A percentile compares a stretch with the other conserved stretches of the same genome.
These are phyloP conservation scores for Hedychridium roseum DNA, from an alignment of 2,888 invertebrate genomes.

Conservation along the genomic window DNA sequence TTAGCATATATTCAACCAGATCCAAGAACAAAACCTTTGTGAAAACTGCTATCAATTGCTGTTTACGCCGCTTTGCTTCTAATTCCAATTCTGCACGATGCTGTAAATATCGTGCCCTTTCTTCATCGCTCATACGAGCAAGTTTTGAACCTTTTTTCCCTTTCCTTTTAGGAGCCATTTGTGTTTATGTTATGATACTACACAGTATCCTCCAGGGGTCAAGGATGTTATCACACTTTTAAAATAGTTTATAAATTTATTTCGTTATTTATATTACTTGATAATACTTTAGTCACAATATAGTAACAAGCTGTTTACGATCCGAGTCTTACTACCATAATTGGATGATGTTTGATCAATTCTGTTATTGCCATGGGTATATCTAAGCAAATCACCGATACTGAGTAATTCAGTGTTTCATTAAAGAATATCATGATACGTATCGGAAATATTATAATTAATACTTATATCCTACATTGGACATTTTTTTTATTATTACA, in stretches of 20 bases:
- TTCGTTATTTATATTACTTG: constrained; percentile 7
- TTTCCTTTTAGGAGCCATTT: constrained; percentile 70
- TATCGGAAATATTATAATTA: too few relatives aligned
- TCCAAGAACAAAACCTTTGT: constrained; percentile 76
- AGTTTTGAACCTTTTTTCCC: constrained; percentile 78
- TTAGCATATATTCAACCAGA: constrained; percentile 12
- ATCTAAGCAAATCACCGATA: not conserved
- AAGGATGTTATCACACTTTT: not conserved
- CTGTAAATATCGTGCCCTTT: constrained; percentile 80
- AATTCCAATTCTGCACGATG: constrained; percentile 84
- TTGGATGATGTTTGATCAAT: constrained; percentile 28
- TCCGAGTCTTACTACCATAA: not conserved
- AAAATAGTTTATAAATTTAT: constrained; percentile 5
- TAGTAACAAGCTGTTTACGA: not conserved
- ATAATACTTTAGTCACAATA: constrained; percentile 1
- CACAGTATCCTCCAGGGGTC: too few relatives aligned
- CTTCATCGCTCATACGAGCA: constrained; percentile 86
- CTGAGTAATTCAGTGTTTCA: too few relatives aligned
- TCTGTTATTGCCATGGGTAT: constrained; percentile 15
- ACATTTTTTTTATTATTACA: too few relatives aligned
- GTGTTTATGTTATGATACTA: too few relatives aligned
- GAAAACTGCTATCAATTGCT: constrained; percentile 80
- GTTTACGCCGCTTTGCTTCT: constrained; percentile 80
- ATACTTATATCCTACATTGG: too few relatives aligned
- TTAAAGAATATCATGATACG: too few relatives aligned